Base-by-base conservation (phyloP, 1,140 invertebrate genomes). In the Ceratina australensis region DNA sequence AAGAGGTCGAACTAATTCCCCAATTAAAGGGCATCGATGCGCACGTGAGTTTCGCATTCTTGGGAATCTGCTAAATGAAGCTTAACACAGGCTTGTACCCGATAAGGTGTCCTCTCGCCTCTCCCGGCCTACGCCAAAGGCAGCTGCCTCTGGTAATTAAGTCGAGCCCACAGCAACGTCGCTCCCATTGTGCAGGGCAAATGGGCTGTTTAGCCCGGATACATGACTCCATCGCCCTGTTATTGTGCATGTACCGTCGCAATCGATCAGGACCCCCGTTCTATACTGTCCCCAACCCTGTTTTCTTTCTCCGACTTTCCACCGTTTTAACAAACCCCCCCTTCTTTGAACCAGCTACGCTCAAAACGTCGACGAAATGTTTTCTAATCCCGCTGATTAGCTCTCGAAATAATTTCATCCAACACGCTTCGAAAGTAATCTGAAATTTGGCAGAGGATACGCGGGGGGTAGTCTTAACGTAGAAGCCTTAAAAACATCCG, bases 121-220 rank as follows among this genome's bases (percentile, higher is more conserved):
- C 65, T 49, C 50, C 57, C 63, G 60, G 24, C 68, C 54, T n/a
- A 15, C 16, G 77, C 65, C 85, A 82, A 78, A 81, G 81, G 78
- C 80, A 85, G 78, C 33, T 42, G 33, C 79, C 79, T 86, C 75
- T 80, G 74, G 78, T 89, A 88, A 89, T 89, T 88, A 88, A 87
- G 87, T 89, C 82, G 76, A 82, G 80, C 81, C 77, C 85, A 72
- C 81, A 80, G 76, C 74, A 67, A 74, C 79, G 78, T 72, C 69
- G 81, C 76, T 66, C 72, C 87, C 79, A 88, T 87, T 89, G 85
- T 88, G 63, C 74, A 24, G 76, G 80, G 87, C 83, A 88, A 89
- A 89, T 89, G 83, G 87, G 72, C 84, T 88, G 84, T 88, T 89
- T 88, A 88, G 79, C 73, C 74, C 72, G 76, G 80, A 85, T 85